Evolutionary conservation across 2,113 vertebrate genomes (phyloP).

Genomic region (Onychostoma macrolepis): DNA sequence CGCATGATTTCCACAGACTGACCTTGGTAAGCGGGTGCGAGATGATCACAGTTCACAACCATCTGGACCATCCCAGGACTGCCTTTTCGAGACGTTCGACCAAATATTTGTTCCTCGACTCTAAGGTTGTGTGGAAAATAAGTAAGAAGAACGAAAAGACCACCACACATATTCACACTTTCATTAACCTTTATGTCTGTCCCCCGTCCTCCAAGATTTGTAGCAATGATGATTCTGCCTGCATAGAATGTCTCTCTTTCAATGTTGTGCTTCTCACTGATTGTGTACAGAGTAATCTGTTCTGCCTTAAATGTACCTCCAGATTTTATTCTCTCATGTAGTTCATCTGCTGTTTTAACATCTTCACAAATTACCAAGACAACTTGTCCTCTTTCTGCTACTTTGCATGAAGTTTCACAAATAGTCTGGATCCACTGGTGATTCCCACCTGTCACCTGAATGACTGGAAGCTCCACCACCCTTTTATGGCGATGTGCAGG

Average conservation of each 20-base stretch:
- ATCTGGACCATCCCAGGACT: too few relatives aligned
- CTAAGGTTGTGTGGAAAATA: conserved; percentile 42
- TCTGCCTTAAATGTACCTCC: not conserved
- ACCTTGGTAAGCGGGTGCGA: too few relatives aligned
- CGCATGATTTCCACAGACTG: too few relatives aligned
- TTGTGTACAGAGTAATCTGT: conserved; percentile 55
- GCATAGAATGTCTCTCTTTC: conserved; percentile 38
- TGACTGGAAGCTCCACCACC: conserved; percentile 45
- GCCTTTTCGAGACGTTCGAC: too few relatives aligned
- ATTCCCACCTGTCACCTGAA: conserved; percentile 44
- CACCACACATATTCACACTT: conserved; percentile 42
- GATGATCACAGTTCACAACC: too few relatives aligned
- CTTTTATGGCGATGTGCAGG: conserved; percentile 52
- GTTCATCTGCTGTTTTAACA: conserved; percentile 57
- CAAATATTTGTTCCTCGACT: conserved; percentile 43
- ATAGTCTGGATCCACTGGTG: conserved; percentile 43
- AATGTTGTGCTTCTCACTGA: conserved; percentile 53
- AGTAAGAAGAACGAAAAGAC: conserved; percentile 53
- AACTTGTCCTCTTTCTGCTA: conserved; percentile 42
- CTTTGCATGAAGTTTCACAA: conserved; percentile 38
- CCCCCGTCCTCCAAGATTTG: conserved; percentile 52
- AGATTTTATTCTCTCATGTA: not conserved
- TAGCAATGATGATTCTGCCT: conserved; percentile 52
- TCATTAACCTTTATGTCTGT: conserved; percentile 51
- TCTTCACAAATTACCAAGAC: conserved; percentile 56